Evolutionary conservation across 2,113 vertebrate genomes (phyloP).

Genomic region (cattle (Bos taurus)): ARS-UCD2.0 NC_037354.1:13753501-13754000

Average conservation of each 20-base stretch:
- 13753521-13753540: conserved; percentile 40
- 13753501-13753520: conserved; percentile 26
- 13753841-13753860: neutral
- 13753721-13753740: neutral
- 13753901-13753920: neutral
- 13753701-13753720: neutral
- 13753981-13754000: neutral
- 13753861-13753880: neutral
- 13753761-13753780: neutral
- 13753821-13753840: neutral
- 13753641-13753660: neutral
- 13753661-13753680: neutral
- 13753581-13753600: neutral
- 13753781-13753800: neutral
- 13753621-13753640: neutral
- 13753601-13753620: neutral
- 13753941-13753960: no score
- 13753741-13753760: neutral
- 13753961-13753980: neutral
- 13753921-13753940: neutral
- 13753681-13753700: neutral
- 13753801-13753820: neutral
- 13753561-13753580: neutral
- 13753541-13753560: conserved; percentile 34
- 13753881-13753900: neutral